These are phyloP conservation scores for Hylaea fasciaria DNA, from an alignment of 2,888 invertebrate genomes.

Conservation along the genomic window DNA sequence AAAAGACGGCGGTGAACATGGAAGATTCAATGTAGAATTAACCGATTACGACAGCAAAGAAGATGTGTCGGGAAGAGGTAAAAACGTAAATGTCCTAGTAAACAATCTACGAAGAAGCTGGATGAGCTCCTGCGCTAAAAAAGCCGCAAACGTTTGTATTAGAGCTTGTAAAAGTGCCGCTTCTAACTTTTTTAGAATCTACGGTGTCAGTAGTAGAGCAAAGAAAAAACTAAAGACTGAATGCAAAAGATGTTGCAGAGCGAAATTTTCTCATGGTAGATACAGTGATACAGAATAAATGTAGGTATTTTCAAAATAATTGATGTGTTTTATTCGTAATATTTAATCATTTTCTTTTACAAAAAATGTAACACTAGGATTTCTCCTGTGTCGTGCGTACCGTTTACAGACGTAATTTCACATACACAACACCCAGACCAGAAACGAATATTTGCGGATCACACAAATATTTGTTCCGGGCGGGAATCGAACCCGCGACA, in stretches of 20 bases:
- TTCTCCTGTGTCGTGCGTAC: too few relatives aligned
- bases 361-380: too few relatives aligned
- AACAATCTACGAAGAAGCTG: constrained; percentile 15
- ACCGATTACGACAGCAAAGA: background rate
- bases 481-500: too few relatives aligned
- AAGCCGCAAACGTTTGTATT: constrained; percentile 45
- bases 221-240: constrained; percentile 45
- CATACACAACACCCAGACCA: too few relatives aligned
- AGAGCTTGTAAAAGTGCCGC: constrained; percentile 58
- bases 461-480: too few relatives aligned
- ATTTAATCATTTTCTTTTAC: too few relatives aligned
- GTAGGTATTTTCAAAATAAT: background rate
- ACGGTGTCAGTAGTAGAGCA: constrained; percentile 46
- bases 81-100: background rate
- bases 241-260: constrained; percentile 53
- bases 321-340: background rate
- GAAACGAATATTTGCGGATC: too few relatives aligned
- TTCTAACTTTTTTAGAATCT: constrained; percentile 35
- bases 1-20: background rate
- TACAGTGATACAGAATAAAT: constrained; percentile 29
- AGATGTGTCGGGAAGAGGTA: background rate
- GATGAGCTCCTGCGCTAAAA: constrained; percentile 35
- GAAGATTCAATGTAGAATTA: constrained; percentile 18
- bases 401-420: too few relatives aligned
- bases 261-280: constrained; percentile 40